Evolutionary conservation across 2,797 vertebrate species (phyloP).

Genomic region (Anas georgica): DNA sequence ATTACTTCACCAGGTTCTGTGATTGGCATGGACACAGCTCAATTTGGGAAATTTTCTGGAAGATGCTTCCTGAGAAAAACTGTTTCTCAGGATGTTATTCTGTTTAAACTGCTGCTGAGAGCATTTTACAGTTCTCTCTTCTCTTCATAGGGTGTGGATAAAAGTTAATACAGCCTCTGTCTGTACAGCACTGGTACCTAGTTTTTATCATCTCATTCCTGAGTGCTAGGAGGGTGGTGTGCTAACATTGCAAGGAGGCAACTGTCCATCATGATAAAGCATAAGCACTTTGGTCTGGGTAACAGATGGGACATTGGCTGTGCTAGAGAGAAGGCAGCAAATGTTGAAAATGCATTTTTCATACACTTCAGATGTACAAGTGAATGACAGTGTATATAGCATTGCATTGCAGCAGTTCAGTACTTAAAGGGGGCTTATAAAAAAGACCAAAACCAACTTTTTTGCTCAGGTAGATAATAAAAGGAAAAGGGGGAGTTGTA

Average conservation of each 20-base stretch:
- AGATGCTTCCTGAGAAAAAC: neutral
- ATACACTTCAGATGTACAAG: neutral
- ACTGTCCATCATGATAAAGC: constrained; percentile 15
- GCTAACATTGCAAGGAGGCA: neutral
- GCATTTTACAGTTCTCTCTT: neutral
- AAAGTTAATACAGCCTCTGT: neutral
- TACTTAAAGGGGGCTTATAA: too few species aligned
- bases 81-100: neutral
- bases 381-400: neutral
- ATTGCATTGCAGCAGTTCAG: too few species aligned
- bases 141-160: neutral
- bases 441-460: too few species aligned
- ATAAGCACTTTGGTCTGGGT: neutral
- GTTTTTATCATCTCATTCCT: neutral
- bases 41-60: neutral
- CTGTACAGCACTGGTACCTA: neutral
- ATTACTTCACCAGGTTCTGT: neutral
- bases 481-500: too few species aligned
- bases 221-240: neutral
- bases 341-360: neutral
- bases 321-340: neutral
- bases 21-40: neutral
- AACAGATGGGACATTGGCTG: neutral
- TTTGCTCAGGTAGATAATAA: too few species aligned
- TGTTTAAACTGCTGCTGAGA: neutral